These are phyloP conservation scores for Pogonomyrmex barbatus DNA, from an alignment of 1,140 invertebrate species.

Conservation along the genomic window DNA sequence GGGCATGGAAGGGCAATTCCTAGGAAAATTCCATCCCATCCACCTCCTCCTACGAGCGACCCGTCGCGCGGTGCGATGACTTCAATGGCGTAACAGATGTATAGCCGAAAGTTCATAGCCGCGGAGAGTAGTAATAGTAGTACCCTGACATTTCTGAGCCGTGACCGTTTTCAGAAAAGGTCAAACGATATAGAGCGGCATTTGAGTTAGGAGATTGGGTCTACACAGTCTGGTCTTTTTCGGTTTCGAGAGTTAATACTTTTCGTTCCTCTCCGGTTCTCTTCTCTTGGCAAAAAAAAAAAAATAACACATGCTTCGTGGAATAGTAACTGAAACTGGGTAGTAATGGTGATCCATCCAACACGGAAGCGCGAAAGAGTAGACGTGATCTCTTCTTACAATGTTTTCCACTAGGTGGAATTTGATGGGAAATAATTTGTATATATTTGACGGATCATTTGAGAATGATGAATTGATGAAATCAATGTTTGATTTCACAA, in stretches of 20 bases:
- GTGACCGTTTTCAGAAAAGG: slow-evolving; percentile 62
- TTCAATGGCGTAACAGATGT: slow-evolving; percentile 56
- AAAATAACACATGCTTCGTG: background rate
- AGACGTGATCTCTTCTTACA: background rate
- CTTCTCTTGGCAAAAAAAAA: background rate
- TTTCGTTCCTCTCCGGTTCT: background rate
- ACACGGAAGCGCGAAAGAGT: background rate
- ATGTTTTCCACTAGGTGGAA: too few species aligned
- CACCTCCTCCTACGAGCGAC: slow-evolving; percentile 6
- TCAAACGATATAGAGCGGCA: slow-evolving; percentile 65
- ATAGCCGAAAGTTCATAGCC: slow-evolving; percentile 44
- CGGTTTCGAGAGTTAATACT: too few species aligned
- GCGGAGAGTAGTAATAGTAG: background rate
- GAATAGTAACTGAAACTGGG: background rate
- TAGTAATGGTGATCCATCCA: background rate
- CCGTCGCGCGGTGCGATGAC: slow-evolving; percentile 45
- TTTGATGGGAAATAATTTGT: too few species aligned
- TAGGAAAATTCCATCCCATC: slow-evolving; percentile 36
- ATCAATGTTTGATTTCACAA: too few species aligned
- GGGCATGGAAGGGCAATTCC: slow-evolving; percentile 25
- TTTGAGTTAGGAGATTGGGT: slow-evolving; percentile 51
- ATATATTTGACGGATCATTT: too few species aligned
- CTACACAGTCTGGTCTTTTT: background rate
- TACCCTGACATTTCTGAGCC: slow-evolving; percentile 68
- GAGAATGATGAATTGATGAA: too few species aligned